Evolutionary conservation across 1,140 invertebrate species (phyloP), one percentile per base, ranked within the genome.

Genomic region (Theocolax elegans): DNA sequence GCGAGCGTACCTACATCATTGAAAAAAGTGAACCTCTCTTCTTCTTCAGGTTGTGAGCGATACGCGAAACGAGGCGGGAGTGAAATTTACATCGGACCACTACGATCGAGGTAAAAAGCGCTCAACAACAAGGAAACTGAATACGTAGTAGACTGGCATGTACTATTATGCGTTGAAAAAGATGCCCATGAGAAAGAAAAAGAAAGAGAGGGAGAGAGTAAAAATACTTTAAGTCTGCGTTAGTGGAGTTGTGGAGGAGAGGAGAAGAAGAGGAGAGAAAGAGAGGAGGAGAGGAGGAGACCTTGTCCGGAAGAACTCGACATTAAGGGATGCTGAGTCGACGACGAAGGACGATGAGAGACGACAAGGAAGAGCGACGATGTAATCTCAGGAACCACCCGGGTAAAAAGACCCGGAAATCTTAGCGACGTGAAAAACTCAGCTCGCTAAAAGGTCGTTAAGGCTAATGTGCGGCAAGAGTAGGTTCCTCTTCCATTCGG

Each of bases 381-480:
- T 25, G 76, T 77, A 81, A 82, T 81, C 81, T 81, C 78, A 75
- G 77, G 65, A 76, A 77, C 73, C 72, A 69, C 67, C 21, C 23
- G n/a, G n/a, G 12, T 15, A 10, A 21, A 21, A 38, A 4, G 56
- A 19, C n/a, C n/a, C n/a, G n/a, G 10, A 67, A 62, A 66, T 49
- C 63, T 67, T 58, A 31, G 67, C 40, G 15, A 44, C 58, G 46
- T 17, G 29, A 76, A 72, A 76, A 78, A 78, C 71, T 62, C 67
- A 71, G 70, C 73, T 74, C 56, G 75, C 79, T 82, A 81, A 82
- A 83, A 83, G 80, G 78, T 83, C 81, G 80, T 83, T 83, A 83
- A 82, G 79, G 80, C 80, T 83, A 82, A 83, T 83, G 81, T 63
- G 77, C 72, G 21, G 19, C 46, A 19, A 7, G 13, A 15, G 3